Percentiles rank a stretch among this genome's conserved stretches.
Evolutionary conservation across 2,113 vertebrate species (phyloP).

Genomic region (Sorex araneus): DNA sequence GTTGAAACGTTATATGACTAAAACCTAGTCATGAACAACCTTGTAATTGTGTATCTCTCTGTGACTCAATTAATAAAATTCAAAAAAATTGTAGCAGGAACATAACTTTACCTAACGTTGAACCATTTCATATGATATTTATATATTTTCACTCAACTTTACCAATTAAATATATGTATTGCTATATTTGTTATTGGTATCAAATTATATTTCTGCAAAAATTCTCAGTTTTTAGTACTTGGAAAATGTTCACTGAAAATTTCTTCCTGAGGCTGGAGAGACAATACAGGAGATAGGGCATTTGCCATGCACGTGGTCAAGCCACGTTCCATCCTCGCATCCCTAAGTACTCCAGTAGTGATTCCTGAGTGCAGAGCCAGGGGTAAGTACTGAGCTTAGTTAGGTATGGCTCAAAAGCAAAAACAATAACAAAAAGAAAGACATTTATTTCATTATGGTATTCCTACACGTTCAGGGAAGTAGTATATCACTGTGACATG

Average conservation of each 20-base stretch:
- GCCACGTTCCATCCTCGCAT: too few relatives aligned
- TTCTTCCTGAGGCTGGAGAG: background rate
- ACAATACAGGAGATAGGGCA: too few relatives aligned
- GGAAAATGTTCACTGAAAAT: conserved; percentile 22
- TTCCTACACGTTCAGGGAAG: conserved; percentile 4
- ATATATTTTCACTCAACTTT: conserved; percentile 20
- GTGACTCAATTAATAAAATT: too few relatives aligned
- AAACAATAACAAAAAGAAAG: too few relatives aligned
- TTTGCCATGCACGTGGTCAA: too few relatives aligned
- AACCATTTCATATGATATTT: conserved; percentile 24
- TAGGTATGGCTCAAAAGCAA: too few relatives aligned
- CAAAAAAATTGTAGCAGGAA: conserved; percentile 10
- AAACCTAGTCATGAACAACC: too few relatives aligned
- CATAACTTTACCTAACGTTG: conserved; percentile 25
- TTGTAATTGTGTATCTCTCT: too few relatives aligned
- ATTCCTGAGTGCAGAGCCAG: too few relatives aligned
- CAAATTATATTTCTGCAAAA: conserved; percentile 28
- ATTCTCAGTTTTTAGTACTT: conserved; percentile 17
- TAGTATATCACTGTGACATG: background rate
- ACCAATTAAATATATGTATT: conserved; percentile 23
- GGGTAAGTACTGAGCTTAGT: too few relatives aligned
- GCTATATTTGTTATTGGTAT: conserved; percentile 8
- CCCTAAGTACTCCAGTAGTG: too few relatives aligned
- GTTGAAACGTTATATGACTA: too few relatives aligned
- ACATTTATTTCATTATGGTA: background rate